Evolutionary conservation across 1,140 invertebrate genomes (phyloP).

Genomic region (Dryas iulia): DNA sequence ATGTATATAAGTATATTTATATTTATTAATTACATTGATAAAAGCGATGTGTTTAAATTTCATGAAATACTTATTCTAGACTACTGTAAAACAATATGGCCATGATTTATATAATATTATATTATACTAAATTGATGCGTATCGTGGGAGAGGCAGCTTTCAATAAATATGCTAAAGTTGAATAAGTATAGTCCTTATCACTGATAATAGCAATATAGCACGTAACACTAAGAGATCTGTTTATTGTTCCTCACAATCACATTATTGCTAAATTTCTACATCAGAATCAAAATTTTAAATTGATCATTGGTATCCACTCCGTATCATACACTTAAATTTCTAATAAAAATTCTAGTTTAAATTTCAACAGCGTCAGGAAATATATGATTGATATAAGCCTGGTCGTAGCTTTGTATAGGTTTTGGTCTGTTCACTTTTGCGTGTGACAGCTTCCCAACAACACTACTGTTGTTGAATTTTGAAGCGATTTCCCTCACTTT

Average conservation of each 20-base stretch:
- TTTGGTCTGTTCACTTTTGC: conserved; percentile 64
- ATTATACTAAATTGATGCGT: conserved; percentile 11
- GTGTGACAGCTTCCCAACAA: conserved; percentile 39
- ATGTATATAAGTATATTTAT: conserved; percentile 3
- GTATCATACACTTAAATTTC: conserved; percentile 21
- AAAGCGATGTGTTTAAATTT: conserved; percentile 27
- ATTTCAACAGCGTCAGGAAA: conserved; percentile 78
- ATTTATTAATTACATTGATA: conserved; percentile 18
- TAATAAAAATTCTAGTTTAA: conserved; percentile 37
- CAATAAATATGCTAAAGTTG: conserved; percentile 24
- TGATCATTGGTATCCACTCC: background rate
- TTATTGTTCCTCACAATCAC: conserved; percentile 21
- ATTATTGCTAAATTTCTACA: conserved; percentile 4
- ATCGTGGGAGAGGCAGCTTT: conserved; percentile 22
- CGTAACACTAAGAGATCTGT: conserved; percentile 32
- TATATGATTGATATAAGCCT: conserved; percentile 75
- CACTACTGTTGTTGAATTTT: conserved; percentile 61
- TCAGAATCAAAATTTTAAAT: background rate
- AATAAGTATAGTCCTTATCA: conserved; percentile 20
- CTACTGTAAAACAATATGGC: conserved; percentile 36
- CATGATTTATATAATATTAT: conserved; percentile 20
- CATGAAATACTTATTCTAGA: conserved; percentile 24
- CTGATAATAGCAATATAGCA: conserved; percentile 13
- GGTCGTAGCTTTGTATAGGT: conserved; percentile 73
- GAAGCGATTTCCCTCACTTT: conserved; percentile 74